Conservation (phyloP, 2,797 vertebrate species). For the Pipistrellus kuhlii region DNA sequence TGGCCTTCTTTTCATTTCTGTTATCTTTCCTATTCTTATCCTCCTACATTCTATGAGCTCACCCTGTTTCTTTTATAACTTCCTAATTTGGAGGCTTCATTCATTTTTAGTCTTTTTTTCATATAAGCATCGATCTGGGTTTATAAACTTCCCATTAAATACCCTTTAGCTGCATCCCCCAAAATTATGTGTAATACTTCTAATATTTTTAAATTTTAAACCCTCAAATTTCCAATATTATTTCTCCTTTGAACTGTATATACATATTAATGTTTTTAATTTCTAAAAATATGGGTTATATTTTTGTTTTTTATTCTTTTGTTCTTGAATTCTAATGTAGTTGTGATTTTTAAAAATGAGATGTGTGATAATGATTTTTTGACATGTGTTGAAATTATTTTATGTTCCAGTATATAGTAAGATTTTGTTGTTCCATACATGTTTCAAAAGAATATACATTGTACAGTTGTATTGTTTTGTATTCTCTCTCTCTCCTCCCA, state of each 20-base stretch:
- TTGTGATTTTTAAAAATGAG: conserved; percentile 1
- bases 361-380: not conserved
- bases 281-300: not conserved
- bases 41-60: not conserved
- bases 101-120: conserved; percentile 54
- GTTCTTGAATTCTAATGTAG: conserved; percentile 31
- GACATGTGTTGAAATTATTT: conserved; percentile 32
- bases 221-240: conserved; percentile 19
- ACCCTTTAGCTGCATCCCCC: not conserved
- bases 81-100: not conserved
- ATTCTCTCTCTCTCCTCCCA: not conserved
- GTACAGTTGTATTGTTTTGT: not conserved
- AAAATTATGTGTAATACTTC: not conserved
- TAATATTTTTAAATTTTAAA: conserved; percentile 19
- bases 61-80: conserved; percentile 42
- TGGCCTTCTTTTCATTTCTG: not conserved
- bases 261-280: not conserved
- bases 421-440: not conserved
- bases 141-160: not conserved
- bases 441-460: conserved; percentile 5
- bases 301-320: conserved; percentile 7
- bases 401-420: not conserved
- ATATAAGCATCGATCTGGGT: conserved; percentile 16
- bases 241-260: not conserved
- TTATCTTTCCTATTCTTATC: not conserved